Percentiles rank a stretch among this genome's conserved stretches.
Evolutionary conservation across 2,797 vertebrate genomes (phyloP).

Genomic region (Amblyraja radiata): DNA sequence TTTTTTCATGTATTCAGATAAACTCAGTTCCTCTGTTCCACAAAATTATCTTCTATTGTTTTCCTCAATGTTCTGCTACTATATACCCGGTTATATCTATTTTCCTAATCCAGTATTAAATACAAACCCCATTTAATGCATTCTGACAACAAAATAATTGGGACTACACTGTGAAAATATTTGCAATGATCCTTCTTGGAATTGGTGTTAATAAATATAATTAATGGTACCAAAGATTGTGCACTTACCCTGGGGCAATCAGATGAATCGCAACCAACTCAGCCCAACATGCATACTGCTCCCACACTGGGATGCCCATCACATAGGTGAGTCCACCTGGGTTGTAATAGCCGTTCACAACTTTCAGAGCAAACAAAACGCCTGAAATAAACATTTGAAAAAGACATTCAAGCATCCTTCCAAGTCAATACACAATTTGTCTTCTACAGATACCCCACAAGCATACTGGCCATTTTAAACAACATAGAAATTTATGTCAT

Average conservation of each 20-base stretch:
- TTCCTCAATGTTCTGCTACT: neutral
- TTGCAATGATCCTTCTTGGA: neutral
- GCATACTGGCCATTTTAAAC: neutral
- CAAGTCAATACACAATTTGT: neutral
- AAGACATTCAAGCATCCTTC: neutral
- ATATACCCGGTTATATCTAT: neutral
- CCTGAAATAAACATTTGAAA: conserved; percentile 59
- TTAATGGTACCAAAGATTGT: neutral
- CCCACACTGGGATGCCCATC: conserved; percentile 70
- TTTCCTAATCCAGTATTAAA: conserved; percentile 35
- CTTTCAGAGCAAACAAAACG: conserved; percentile 91
- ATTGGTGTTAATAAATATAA: neutral
- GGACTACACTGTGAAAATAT: conserved; percentile 15
- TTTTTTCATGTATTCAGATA: neutral
- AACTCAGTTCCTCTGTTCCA: neutral
- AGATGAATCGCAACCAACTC: conserved; percentile 86
- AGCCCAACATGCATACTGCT: conserved; percentile 78
- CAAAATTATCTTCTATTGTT: neutral
- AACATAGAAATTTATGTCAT: neutral
- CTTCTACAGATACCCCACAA: neutral
- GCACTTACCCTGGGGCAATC: conserved; percentile 75
- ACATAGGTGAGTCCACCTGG: conserved; percentile 70
- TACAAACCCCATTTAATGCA: conserved; percentile 40
- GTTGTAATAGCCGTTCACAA: conserved; percentile 79
- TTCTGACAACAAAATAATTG: neutral